Evolutionary conservation across 2,797 vertebrate species (phyloP).

Genomic region (Parotocinclus haroldoi): DNA sequence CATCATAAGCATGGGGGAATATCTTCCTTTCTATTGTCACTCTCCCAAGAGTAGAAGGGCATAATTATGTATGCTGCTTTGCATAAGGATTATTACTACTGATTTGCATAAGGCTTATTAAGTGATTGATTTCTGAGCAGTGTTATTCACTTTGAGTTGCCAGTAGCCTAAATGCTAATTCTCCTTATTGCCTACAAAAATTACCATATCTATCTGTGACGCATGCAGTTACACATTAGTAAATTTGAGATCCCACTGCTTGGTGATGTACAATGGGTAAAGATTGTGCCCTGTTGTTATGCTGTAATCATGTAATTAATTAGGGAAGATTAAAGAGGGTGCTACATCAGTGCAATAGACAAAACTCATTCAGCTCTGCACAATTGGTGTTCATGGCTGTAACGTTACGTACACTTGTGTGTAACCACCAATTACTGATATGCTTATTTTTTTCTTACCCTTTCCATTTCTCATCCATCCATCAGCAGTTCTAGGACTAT

Average conservation of each 20-base stretch:
- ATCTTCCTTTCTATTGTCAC: not conserved
- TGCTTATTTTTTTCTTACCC: not conserved
- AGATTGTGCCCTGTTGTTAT: constrained; percentile 27
- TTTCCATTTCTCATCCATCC: too few relatives aligned
- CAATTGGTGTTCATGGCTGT: constrained; percentile 26
- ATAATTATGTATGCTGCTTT: not conserved
- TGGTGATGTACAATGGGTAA: constrained; percentile 34
- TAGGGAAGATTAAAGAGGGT: constrained; percentile 30
- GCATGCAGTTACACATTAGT: constrained; percentile 24
- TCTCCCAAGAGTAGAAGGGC: not conserved
- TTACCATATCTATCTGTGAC: constrained; percentile 9
- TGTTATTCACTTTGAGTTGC: constrained; percentile 13
- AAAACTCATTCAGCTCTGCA: constrained; percentile 26
- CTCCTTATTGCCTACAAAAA: constrained; percentile 21
- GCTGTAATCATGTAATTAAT: constrained; percentile 43
- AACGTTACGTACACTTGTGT: not conserved
- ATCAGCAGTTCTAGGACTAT: too few relatives aligned
- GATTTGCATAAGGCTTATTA: constrained; percentile 5
- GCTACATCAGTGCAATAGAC: constrained; percentile 28
- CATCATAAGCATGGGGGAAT: not conserved
- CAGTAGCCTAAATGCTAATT: constrained; percentile 19
- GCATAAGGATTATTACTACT: not conserved
- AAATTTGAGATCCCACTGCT: constrained; percentile 12
- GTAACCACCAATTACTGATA: constrained; percentile 5
- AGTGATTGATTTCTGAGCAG: constrained; percentile 5